These are phyloP conservation scores for Coecobrya sp. DNA, from an alignment of 2,888 invertebrate species.

Conservation along the genomic window DNA sequence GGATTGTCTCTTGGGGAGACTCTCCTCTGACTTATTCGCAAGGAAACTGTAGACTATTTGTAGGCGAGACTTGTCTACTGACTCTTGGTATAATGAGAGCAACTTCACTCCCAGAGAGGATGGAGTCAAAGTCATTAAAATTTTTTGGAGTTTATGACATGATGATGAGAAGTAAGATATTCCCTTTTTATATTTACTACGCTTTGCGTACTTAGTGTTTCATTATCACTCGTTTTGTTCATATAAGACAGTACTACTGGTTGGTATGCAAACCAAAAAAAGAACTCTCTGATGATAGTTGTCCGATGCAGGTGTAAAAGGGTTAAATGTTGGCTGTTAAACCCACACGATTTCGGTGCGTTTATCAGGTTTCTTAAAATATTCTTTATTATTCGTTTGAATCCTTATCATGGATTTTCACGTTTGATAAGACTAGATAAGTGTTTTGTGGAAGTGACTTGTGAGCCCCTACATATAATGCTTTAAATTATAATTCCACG, in stretches of 20 bases:
- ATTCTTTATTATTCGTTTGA: neutral
- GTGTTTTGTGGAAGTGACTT: neutral
- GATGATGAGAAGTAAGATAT: too few relatives aligned
- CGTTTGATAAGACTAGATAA: neutral
- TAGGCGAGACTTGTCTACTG: neutral
- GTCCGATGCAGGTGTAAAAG: too few relatives aligned
- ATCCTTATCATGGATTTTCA: neutral
- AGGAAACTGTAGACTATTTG: neutral
- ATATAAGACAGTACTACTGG: too few relatives aligned
- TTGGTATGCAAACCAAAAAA: too few relatives aligned
- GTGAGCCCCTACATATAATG: neutral
- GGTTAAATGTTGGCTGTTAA: neutral
- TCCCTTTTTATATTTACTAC: too few relatives aligned
- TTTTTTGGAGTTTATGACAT: neutral
- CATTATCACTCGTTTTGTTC: too few relatives aligned
- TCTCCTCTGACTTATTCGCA: neutral
- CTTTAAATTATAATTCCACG: neutral
- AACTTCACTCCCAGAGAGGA: neutral
- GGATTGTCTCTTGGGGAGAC: too few relatives aligned
- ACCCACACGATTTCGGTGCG: neutral
- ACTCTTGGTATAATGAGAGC: neutral
- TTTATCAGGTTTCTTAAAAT: slow-evolving; percentile 6
- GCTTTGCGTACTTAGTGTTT: too few relatives aligned
- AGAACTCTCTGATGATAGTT: too few relatives aligned
- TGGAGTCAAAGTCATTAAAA: neutral